These are phyloP conservation scores for Pachycephus smyrnensis DNA, from an alignment of 2,888 invertebrate species.

Conservation along the genomic window DNA sequence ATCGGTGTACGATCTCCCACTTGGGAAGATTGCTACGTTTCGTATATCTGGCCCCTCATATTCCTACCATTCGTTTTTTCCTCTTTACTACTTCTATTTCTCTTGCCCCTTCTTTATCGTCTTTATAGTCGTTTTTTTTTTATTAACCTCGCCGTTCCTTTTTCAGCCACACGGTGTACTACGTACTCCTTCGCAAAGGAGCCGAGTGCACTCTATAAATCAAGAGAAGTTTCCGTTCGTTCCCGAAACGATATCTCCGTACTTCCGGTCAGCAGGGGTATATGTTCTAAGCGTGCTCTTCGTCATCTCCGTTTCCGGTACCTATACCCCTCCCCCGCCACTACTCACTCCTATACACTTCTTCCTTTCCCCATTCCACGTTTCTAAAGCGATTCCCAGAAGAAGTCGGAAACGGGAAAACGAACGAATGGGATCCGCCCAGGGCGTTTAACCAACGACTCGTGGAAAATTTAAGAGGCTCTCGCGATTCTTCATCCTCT, in stretches of 20 bases:
- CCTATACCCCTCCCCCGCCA: slow-evolving; percentile 6
- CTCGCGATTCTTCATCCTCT: background rate
- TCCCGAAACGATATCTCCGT: slow-evolving; percentile 42
- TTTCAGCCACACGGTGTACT: background rate
- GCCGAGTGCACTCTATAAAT: slow-evolving; percentile 40
- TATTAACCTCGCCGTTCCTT: background rate
- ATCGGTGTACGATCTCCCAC: background rate
- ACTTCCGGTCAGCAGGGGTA: slow-evolving; percentile 41
- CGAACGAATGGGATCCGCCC: slow-evolving; percentile 16
- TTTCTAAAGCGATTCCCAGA: background rate
- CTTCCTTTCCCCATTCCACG: background rate
- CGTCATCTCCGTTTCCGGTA: slow-evolving; percentile 44
- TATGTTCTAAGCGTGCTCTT: slow-evolving; percentile 33
- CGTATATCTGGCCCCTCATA: slow-evolving; percentile 8
- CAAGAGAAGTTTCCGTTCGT: slow-evolving; percentile 42
- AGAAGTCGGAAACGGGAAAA: slow-evolving; percentile 4
- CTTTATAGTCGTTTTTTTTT: slow-evolving; percentile 3
- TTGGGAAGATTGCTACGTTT: background rate
- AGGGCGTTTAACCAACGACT: slow-evolving; percentile 20
- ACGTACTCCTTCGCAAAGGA: slow-evolving; percentile 10
- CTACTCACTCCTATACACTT: background rate
- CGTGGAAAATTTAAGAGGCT: slow-evolving; percentile 21
- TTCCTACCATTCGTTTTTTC: slow-evolving; percentile 1
- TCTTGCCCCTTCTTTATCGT: background rate
- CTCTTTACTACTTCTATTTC: background rate